Evolutionary conservation across 2,113 vertebrate species (phyloP), one percentile per base, ranked within the genome.

Genomic region (Dicaeum eximium): DNA sequence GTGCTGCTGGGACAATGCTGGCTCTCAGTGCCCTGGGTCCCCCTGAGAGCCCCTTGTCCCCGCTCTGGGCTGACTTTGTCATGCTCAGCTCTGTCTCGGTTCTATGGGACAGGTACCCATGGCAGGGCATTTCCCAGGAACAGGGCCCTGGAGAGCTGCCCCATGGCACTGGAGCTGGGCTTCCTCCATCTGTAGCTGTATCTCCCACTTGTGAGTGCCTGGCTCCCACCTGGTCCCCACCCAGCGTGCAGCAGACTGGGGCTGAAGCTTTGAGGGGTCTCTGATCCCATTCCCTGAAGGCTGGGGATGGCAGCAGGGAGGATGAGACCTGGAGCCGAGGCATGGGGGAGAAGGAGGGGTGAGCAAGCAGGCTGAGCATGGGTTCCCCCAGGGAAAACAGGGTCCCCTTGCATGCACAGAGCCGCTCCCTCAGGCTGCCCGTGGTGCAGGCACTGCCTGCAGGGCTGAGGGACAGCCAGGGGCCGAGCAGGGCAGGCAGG

Each of bases 311-410:
- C 45, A 40, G 48, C 4, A 2, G 19, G 25, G 21, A 54, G 30
- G 27, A 30, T 70, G 47, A 67, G 24, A 25, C 8, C 6, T 3
- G 35, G 42, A 19, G 8, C 16, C 40, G 13, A 33, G 6, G 10
- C 6, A 27, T 13, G 15, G 9, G 15, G 25, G n/a, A 57, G 28
- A 57, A 56, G 37, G 54, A 67, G 6, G 10, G 30, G 5, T 47
- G 65, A 61, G 23, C 12, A 58, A 71, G 25, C 28, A 31, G 33
- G 14, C 5, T 74, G 11, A 0, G 0, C 2, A 0, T 33, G 35
- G 11, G 8, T 31, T 84, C 7, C 33, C 45, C 7, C 61, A 38
- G 53, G 23, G 18, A 8, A 90, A 84, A 50, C 0, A 1, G 7
- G 2, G 10, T 15, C 35, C 15, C 11, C 75, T 45, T 56, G 35